Base-by-base conservation (phyloP, 2,888 invertebrate genomes). In the Byasa hedistus region DNA sequence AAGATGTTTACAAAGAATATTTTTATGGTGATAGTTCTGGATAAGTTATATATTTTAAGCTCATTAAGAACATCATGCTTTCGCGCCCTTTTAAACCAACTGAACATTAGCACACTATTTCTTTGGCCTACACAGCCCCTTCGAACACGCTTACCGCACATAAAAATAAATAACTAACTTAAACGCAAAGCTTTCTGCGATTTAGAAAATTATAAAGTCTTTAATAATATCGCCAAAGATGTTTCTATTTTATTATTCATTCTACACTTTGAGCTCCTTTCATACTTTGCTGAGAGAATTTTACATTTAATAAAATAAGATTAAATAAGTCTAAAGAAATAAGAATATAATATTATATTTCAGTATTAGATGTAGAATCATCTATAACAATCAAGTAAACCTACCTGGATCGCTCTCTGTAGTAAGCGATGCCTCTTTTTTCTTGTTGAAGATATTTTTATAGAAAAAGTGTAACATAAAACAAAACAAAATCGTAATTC, bases 401-500 rank as follows among this genome's bases (percentile, higher is more conserved):
- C 76, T 84, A 89, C 91, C 86, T 79, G 82, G 75, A 78, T 86
- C 84, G 76, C 75, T 86, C 80, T 85, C 83, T 75, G 81, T 81
- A 84, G 85, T 86, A 76, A 79, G 75, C 76, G 81, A 74, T 77
- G 78, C 80, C 79, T 88, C 86, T 72, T 81, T 80, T 83, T 86
- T 82, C 81, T 84, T 84, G 73, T 75, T 82, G 78, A 81, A 81
- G 72, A 83, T 77, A 72, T 75, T 81, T 78, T 88, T 90, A 78
- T 86, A 87, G 68, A 88, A 73, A 74, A 85, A 83, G 75, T 89
- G 86, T 79, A 89, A 61, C 71, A 88, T 72, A 76, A 86, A 79
- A 84, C 88, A 85, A 70, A 79, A 68, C 60, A 87, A 70, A 73
- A 87, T 67, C 59, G 89, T 83, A 71, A 84, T 71, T 70, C 80